Conservation (phyloP, 2,888 invertebrate species). For the Gonocerus acuteangulatus region DNA sequence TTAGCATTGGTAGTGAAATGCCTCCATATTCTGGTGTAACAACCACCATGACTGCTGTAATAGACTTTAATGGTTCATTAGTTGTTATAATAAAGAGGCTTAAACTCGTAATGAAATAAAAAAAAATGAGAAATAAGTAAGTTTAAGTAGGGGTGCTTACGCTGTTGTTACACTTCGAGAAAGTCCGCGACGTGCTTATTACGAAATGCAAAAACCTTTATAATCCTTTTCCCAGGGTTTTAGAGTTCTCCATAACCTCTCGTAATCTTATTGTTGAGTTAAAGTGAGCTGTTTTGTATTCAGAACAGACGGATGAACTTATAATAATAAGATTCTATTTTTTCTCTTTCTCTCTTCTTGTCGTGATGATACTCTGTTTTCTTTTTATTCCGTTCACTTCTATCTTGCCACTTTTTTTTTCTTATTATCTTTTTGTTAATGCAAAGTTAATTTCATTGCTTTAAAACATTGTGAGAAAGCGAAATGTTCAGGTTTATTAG, state of each 20-base stretch:
- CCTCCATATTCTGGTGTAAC: too few relatives aligned
- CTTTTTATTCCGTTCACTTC: neutral
- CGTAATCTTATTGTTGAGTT: constrained; percentile 17
- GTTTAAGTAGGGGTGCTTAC: too few relatives aligned
- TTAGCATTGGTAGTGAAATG: too few relatives aligned
- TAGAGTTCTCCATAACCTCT: constrained; percentile 1
- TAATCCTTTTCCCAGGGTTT: constrained; percentile 6
- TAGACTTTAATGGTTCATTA: too few relatives aligned
- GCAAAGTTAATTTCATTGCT: constrained; percentile 7
- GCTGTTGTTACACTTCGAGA: too few relatives aligned
- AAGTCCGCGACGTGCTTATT: neutral
- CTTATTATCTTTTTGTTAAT: neutral
- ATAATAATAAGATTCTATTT: constrained; percentile 7
- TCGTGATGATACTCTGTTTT: neutral
- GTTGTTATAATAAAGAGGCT: too few relatives aligned
- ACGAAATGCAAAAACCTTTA: constrained; percentile 13
- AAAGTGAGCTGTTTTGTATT: constrained; percentile 7
- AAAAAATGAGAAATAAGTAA: too few relatives aligned
- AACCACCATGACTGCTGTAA: too few relatives aligned
- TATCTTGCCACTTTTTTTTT: neutral
- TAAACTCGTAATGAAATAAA: too few relatives aligned
- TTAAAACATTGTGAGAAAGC: neutral
- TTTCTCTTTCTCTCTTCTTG: neutral
- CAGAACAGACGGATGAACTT: constrained; percentile 3
- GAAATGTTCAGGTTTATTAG: constrained; percentile 5